phyloP scores from a whole-genome alignment of 2,888 invertebrate species.

The Tenthredo notha region DNA sequence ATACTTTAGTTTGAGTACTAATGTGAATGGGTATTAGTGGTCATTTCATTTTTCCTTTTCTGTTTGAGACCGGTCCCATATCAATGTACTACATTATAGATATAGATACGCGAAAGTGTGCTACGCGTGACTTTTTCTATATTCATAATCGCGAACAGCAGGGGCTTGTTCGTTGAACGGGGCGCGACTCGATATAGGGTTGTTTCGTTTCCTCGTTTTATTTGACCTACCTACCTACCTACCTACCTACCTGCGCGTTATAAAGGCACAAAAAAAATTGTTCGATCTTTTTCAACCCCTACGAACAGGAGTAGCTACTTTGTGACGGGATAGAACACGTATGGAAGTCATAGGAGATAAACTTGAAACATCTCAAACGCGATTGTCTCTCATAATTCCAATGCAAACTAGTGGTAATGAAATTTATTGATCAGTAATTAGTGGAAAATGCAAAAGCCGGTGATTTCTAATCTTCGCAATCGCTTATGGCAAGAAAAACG shows the following conservation, averaged over 20 bases:
- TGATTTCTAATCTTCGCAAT: neutral
- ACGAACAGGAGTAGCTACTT: neutral
- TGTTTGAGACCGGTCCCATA: slow-evolving; percentile 35
- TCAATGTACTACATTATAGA: neutral
- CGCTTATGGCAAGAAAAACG: neutral
- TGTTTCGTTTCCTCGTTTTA: neutral
- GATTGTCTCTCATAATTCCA: neutral
- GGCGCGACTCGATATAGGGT: slow-evolving; percentile 15
- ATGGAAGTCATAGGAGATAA: neutral
- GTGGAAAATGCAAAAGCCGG: neutral
- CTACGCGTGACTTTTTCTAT: slow-evolving; percentile 36
- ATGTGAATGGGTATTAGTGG: slow-evolving; percentile 76
- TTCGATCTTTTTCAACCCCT: slow-evolving; percentile 18
- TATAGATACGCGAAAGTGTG: slow-evolving; percentile 37
- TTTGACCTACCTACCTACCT: slow-evolving; percentile 3
- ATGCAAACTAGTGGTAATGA: neutral
- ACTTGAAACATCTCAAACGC: neutral
- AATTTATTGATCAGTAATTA: neutral
- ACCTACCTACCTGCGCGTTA: slow-evolving; percentile 26
- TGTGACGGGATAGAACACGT: neutral
- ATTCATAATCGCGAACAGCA: slow-evolving; percentile 5
- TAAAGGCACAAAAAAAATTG: slow-evolving; percentile 1
- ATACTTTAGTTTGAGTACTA: slow-evolving; percentile 77
- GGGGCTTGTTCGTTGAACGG: neutral
- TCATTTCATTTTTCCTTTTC: slow-evolving; percentile 68